phyloP scores from a whole-genome alignment of 2,888 invertebrate genomes.

The Acronicta aceris region DNA sequence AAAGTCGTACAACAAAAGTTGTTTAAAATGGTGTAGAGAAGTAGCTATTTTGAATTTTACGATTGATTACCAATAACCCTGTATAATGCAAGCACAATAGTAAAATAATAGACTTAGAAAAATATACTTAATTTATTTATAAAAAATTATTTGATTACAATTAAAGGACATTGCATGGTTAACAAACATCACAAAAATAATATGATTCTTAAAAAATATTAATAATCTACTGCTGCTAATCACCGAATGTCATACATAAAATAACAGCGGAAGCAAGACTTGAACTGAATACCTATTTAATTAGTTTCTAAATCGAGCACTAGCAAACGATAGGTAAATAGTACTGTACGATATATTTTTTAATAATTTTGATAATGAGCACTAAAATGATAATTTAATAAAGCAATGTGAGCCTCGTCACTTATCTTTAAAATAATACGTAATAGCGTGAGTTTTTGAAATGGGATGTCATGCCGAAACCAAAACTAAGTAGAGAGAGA shows the following conservation, averaged over 20 bases:
- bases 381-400: conserved; percentile 45
- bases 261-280: conserved; percentile 31
- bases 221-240: conserved; percentile 54
- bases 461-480: background rate
- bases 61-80: too few species aligned
- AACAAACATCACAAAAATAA: conserved; percentile 75
- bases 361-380: conserved; percentile 18
- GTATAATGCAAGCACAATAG: too few species aligned
- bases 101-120: conserved; percentile 55
- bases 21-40: too few species aligned
- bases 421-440: conserved; percentile 36
- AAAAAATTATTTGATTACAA: conserved; percentile 73
- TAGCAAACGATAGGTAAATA: conserved; percentile 19
- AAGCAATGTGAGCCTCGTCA: conserved; percentile 52
- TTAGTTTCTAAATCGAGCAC: conserved; percentile 21
- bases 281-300: conserved; percentile 26
- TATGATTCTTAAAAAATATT: conserved; percentile 59
- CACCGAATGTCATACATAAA: conserved; percentile 27
- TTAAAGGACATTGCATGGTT: conserved; percentile 74
- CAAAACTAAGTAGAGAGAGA: too few species aligned
- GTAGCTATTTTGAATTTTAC: too few species aligned
- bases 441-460: background rate
- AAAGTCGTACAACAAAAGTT: too few species aligned
- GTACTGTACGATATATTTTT: conserved; percentile 4
- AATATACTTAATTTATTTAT: conserved; percentile 75